Evolutionary conservation across 2,113 vertebrate genomes (phyloP).

Genomic region (Coreoperca whiteheadi): DNA sequence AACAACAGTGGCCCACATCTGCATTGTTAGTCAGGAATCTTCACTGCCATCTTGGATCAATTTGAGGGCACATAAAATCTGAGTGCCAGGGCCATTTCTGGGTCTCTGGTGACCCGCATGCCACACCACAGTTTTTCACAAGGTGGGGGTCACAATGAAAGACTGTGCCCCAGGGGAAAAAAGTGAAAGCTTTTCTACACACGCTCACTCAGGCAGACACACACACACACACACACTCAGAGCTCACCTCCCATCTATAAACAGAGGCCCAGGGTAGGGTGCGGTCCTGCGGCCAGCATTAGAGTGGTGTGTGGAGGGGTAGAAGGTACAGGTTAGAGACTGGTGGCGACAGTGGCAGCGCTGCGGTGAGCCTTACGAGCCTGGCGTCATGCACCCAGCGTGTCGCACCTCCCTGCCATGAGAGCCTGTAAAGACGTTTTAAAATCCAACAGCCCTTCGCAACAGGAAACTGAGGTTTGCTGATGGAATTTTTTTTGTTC

Average conservation of each 20-base stretch:
- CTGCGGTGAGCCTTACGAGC: slow-evolving; percentile 78
- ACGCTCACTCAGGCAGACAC: slow-evolving; percentile 11
- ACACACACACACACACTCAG: slow-evolving; percentile 16
- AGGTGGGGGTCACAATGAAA: slow-evolving; percentile 65
- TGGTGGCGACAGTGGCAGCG: slow-evolving; percentile 71
- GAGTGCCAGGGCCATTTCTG: slow-evolving; percentile 66
- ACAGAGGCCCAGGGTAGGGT: slow-evolving; percentile 56
- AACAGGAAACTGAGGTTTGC: slow-evolving; percentile 76
- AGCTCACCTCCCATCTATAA: slow-evolving; percentile 70
- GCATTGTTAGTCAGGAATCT: slow-evolving; percentile 71
- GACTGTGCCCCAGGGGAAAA: slow-evolving; percentile 20
- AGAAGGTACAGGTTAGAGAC: slow-evolving; percentile 65
- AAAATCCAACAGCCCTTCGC: slow-evolving; percentile 57
- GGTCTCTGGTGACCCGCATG: slow-evolving; percentile 49
- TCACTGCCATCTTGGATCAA: slow-evolving; percentile 75
- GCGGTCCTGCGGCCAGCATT: slow-evolving; percentile 62
- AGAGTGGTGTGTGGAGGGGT: slow-evolving; percentile 23
- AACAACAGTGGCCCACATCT: slow-evolving; percentile 76
- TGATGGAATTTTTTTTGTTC: slow-evolving; percentile 52
- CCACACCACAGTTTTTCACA: slow-evolving; percentile 73
- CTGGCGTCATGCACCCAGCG: slow-evolving; percentile 58
- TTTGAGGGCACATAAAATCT: slow-evolving; percentile 76
- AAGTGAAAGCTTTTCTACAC: slow-evolving; percentile 48
- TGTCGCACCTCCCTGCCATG: slow-evolving; percentile 62
- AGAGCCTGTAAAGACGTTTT: slow-evolving; percentile 55